These are phyloP conservation scores for Felis catus DNA, from an alignment of 2,113 vertebrate genomes.

Conservation along the genomic window DNA sequence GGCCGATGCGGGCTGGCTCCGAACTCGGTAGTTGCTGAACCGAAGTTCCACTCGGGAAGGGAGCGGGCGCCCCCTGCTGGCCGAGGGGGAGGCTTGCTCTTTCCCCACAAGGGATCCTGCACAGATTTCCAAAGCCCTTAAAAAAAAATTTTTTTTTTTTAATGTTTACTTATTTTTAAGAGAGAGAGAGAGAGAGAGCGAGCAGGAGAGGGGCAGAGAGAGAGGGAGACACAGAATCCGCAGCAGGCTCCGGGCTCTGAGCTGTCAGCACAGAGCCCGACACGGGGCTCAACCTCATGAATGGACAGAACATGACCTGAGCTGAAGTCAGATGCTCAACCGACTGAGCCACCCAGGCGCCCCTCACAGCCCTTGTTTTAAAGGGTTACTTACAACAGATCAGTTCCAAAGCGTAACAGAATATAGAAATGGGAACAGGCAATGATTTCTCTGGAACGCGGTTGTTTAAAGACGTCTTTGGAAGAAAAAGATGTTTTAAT, in stretches of 20 bases:
- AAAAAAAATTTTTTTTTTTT: too few relatives aligned
- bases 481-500: background rate
- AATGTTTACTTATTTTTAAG: too few relatives aligned
- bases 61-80: constrained; percentile 39
- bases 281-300: too few relatives aligned
- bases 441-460: background rate
- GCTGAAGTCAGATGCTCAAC: too few relatives aligned
- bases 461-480: background rate
- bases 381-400: too few relatives aligned
- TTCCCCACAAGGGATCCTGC: background rate
- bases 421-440: background rate
- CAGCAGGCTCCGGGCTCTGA: too few relatives aligned
- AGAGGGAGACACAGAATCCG: too few relatives aligned
- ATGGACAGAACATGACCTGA: too few relatives aligned
- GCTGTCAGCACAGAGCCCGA: too few relatives aligned
- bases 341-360: too few relatives aligned
- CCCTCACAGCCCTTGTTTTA: background rate
- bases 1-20: accelerated
- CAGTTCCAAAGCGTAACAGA: background rate
- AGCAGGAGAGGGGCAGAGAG: too few relatives aligned
- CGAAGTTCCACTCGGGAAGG: background rate
- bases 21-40: accelerated
- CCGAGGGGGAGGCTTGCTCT: accelerated
- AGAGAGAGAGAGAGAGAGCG: too few relatives aligned
- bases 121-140: background rate